These are phyloP conservation scores for Dryadula phaetusa DNA, from an alignment of 2,888 invertebrate genomes.

Conservation along the genomic window DNA sequence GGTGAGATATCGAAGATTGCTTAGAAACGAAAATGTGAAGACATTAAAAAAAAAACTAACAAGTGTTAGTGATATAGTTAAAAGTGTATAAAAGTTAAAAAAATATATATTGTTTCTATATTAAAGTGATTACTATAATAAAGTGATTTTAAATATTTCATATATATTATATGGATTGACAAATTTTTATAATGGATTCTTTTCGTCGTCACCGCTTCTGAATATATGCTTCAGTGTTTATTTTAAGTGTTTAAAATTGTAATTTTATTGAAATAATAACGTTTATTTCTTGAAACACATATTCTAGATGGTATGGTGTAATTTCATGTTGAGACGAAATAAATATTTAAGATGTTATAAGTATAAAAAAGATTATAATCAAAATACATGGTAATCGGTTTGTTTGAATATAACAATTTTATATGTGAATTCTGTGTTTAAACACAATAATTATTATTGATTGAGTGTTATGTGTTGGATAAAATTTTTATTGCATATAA, in stretches of 20 bases:
- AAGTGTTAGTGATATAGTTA: conserved; percentile 22
- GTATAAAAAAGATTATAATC: conserved; percentile 1
- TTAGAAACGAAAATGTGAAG: conserved; percentile 40
- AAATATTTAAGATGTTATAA: neutral
- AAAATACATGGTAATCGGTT: no score
- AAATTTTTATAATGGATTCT: neutral
- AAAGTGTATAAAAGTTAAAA: conserved; percentile 18
- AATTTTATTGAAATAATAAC: no score
- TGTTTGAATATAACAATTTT: no score
- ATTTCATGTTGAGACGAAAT: neutral
- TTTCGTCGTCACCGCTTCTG: neutral
- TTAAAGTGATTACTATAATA: no score
- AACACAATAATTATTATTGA: no score
- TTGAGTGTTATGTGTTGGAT: no score
- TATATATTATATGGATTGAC: neutral
- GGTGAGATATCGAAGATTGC: conserved; percentile 39
- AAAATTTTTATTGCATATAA: no score
- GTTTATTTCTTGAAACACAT: no score
- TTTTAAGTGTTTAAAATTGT: no score
- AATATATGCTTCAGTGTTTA: neutral
- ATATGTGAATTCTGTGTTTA: no score
- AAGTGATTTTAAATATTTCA: conserved; percentile 5
- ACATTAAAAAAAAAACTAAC: conserved; percentile 14
- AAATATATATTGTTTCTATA: conserved; percentile 9
- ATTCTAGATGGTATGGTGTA: no score